Percentiles rank a stretch among this genome's conserved stretches.
Evolutionary conservation across 2,888 invertebrate genomes (phyloP).

Genomic region (Polia nebulosa): DNA sequence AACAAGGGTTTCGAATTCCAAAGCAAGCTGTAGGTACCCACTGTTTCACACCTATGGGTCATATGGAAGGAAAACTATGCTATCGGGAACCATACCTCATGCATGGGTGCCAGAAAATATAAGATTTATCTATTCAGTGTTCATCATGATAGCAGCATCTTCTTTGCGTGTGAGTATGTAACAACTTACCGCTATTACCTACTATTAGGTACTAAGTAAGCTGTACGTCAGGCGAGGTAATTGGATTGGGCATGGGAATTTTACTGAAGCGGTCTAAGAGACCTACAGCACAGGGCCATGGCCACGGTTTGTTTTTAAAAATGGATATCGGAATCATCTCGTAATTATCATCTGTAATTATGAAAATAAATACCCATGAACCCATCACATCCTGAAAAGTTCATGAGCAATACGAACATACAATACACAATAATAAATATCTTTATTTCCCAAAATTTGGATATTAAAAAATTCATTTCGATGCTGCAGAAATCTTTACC

Average conservation of each 20-base stretch:
- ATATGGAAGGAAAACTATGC: neutral
- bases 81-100: too few species aligned
- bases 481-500: too few species aligned
- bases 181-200: slow-evolving; percentile 5
- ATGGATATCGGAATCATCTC: neutral
- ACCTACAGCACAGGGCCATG: slow-evolving; percentile 11
- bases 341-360: neutral
- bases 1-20: neutral
- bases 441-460: too few species aligned
- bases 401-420: too few species aligned
- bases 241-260: slow-evolving; percentile 35
- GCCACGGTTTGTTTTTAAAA: neutral
- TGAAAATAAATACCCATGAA: neutral
- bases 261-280: slow-evolving; percentile 6
- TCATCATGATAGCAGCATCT: neutral
- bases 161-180: slow-evolving; percentile 18
- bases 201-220: neutral
- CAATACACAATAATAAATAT: too few species aligned
- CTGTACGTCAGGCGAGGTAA: slow-evolving; percentile 13
- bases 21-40: neutral
- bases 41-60: neutral
- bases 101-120: neutral
- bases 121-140: neutral
- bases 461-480: too few species aligned
- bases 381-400: neutral